Base-by-base conservation (phyloP, 2,113 vertebrate genomes). In the Plotosus lineatus region DNA sequence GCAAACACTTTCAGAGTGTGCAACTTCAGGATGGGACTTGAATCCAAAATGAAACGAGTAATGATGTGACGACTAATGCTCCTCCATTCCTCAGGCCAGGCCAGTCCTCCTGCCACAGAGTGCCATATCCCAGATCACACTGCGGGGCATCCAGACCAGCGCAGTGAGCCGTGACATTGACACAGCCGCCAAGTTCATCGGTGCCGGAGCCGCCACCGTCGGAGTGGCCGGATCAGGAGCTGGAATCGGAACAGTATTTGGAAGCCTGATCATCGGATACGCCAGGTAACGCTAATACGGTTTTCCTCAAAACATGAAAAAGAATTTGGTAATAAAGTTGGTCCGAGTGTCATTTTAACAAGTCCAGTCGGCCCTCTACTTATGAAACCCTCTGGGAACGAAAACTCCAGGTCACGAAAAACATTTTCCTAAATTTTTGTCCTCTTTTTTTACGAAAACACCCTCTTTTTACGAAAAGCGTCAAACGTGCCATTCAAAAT, bases 181-280 rank as follows among this genome's bases (percentile, higher is more conserved):
- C 90, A 99, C 98, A 79, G 98, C 98, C 88, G 98, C 98, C 86
- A 99, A 99, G 91, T 99, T 99, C 87, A 99, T 98, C 83, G 98
- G 97, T 89, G 98, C 98, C 76, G 98, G 98, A 86, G 98, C 97
- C 82, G 98, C 98, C 87, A 99, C 97, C 76, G 98, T 99, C 79
- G 98, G 97, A 88, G 98, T 99, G 88, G 98, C 98, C 82, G 97
- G 97, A 88, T 99, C 98, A 88, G 97, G 98, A 91, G 97, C 98
- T 90, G 97, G 97, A 89, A 99, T 99, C 88, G 97, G 98, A 91
- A 99, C 98, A 0, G 98, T 99, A 88, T 99, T 99, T 66, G 98
- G 98, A 86, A 98, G 97, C 87, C 95, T 99, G 90, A 99, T 99
- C 89, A 99, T 99, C 83, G 98, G 98, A 88, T 99, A 99, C 91